Evolutionary conservation across 2,113 vertebrate species (phyloP).

Genomic region (Galemys pyrenaicus): DNA sequence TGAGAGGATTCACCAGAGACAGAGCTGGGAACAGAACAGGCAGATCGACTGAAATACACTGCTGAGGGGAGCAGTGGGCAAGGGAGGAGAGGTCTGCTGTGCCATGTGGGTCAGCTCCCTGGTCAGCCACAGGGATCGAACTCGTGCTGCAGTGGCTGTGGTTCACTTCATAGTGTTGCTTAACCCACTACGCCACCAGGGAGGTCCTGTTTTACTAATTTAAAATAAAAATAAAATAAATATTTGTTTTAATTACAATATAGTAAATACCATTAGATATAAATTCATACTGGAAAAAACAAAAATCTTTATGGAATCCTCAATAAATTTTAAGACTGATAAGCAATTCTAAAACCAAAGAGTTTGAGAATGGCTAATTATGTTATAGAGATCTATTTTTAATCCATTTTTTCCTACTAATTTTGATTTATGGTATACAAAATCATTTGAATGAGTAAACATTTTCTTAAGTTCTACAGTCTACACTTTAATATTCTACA

Average conservation of each 20-base stretch:
- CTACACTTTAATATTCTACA: background rate
- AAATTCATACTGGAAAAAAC: background rate
- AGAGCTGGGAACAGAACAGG: no score
- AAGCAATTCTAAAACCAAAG: background rate
- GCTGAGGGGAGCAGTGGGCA: no score
- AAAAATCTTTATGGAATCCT: background rate
- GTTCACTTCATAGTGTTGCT: no score
- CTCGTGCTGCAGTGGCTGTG: no score
- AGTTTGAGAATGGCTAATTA: background rate
- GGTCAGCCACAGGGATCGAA: no score
- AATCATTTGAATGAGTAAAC: background rate
- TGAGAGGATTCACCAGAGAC: no score
- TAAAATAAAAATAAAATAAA: background rate
- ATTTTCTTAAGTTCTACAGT: background rate
- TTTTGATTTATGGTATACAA: background rate
- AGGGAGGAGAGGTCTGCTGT: no score
- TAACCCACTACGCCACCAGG: no score
- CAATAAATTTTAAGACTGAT: background rate
- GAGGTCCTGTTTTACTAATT: background rate
- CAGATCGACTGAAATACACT: no score
- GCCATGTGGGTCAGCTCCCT: no score
- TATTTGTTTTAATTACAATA: background rate
- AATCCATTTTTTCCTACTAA: background rate
- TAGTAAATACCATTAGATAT: background rate
- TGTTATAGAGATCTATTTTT: background rate